A percentile compares a stretch with the other conserved stretches of the same genome.
Conservation (phyloP, 2,888 invertebrate species). For the Camponotus fellah region DNA sequence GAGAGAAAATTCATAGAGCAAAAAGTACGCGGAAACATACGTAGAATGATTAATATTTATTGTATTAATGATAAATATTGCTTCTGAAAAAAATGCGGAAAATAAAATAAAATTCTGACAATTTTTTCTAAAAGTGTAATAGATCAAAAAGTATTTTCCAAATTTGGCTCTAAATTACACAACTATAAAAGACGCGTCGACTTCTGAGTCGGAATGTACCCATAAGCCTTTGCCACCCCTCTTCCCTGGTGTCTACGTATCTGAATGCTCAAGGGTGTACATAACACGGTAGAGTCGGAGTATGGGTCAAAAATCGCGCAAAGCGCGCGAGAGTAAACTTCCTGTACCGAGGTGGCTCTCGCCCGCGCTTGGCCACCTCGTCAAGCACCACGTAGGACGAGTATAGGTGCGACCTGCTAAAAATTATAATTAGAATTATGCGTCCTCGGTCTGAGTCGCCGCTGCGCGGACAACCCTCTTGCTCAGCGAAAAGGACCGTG, state of each 20-base stretch:
- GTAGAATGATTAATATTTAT: slow-evolving; percentile 46
- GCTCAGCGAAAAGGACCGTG: slow-evolving; percentile 30
- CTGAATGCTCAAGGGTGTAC: slow-evolving; percentile 75
- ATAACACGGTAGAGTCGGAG: slow-evolving; percentile 65
- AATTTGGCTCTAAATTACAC: neutral
- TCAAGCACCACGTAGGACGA: slow-evolving; percentile 47
- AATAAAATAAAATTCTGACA: neutral
- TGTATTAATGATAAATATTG: slow-evolving; percentile 41
- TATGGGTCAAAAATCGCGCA: slow-evolving; percentile 69
- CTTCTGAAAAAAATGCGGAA: neutral
- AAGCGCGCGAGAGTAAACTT: slow-evolving; percentile 16
- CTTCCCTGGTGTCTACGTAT: slow-evolving; percentile 59
- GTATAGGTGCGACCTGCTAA: slow-evolving; percentile 54
- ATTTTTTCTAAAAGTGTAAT: neutral
- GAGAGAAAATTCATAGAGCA: slow-evolving; percentile 49
- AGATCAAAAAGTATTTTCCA: neutral
- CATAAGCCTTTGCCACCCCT: slow-evolving; percentile 70
- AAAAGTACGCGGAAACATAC: slow-evolving; percentile 51
- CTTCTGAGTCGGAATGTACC: slow-evolving; percentile 66
- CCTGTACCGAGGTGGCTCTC: slow-evolving; percentile 29
- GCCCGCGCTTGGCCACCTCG: slow-evolving; percentile 60
- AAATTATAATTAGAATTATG: slow-evolving; percentile 65
- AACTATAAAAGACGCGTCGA: slow-evolving; percentile 1
- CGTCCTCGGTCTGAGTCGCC: slow-evolving; percentile 30
- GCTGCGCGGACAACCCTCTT: slow-evolving; percentile 30